Base-by-base conservation (phyloP, 2,797 vertebrate genomes). In the Lophius americanus region DNA sequence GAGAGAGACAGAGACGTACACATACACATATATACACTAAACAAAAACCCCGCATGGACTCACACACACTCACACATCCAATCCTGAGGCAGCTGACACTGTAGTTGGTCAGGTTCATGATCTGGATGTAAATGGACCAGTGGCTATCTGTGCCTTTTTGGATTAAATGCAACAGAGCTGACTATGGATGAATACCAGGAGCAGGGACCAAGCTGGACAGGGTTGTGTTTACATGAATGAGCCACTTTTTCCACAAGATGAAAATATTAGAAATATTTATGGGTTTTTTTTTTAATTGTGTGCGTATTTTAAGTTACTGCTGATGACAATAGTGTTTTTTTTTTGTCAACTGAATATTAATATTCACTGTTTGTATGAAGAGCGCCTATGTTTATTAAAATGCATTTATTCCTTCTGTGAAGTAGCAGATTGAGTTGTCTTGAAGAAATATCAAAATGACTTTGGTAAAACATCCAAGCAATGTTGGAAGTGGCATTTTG, bases 61-160 rank as follows among this genome's bases (percentile, higher is more conserved):
- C 48, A 68, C 57, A 56, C 53, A 78, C 46, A 75, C 49, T 68
- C 66, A 77, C 74, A 64, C 35, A 68, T 48, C 52, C 68, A 67
- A 64, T 86, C 83, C 78, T 39, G 60, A 87, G 84, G 88, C 84
- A 85, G 84, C 86, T 83, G 89, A 93, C 88, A 89, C 85, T 81
- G 79, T 77, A 73, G 85, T 87, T 85, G 85, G 85, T 89, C 81
- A 91, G 85, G 81, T 84, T 79, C 85, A 82, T 81, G 83, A 80
- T 88, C 75, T 91, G 87, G 89, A 86, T 87, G 88, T 88, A 87
- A 90, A 90, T 86, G 82, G 84, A 85, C 87, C 78, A 55, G 79
- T 83, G 84, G 85, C 79, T 86, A 81, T 91, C 81, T 83, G 78
- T 52, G 68, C 84, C 84, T 86, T 89, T 84, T 85, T 76, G 89